These are phyloP conservation scores for Heliconius hewitsoni DNA, from an alignment of 1,140 invertebrate species.

Conservation along the genomic window DNA sequence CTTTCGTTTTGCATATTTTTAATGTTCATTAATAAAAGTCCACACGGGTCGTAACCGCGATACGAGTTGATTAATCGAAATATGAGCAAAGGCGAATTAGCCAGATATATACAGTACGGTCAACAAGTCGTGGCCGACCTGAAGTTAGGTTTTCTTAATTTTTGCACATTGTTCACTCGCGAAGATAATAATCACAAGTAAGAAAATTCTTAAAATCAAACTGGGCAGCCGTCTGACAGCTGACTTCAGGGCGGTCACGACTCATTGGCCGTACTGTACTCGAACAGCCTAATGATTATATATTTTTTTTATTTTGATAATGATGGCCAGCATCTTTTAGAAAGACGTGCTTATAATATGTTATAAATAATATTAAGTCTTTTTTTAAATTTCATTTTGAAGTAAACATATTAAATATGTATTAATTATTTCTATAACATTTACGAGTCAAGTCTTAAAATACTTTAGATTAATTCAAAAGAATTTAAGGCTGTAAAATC, in stretches of 20 bases:
- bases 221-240: too few species aligned
- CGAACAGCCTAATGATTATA: conserved; percentile 20
- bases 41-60: conserved; percentile 43
- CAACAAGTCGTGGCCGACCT: too few species aligned
- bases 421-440: neutral
- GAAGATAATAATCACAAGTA: too few species aligned
- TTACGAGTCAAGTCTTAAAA: neutral
- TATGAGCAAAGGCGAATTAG: conserved; percentile 37
- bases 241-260: too few species aligned
- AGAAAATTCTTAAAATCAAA: too few species aligned
- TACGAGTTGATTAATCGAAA: conserved; percentile 45
- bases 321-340: neutral
- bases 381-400: neutral
- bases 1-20: conserved; percentile 62
- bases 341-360: neutral
- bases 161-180: too few species aligned
- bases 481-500: conserved; percentile 20
- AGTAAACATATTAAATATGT: neutral
- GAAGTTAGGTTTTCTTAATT: too few species aligned
- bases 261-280: neutral
- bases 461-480: conserved; percentile 16
- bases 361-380: neutral
- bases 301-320: neutral
- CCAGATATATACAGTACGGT: conserved; percentile 18
- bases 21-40: conserved; percentile 69